phyloP scores from a whole-genome alignment of 1,140 invertebrate genomes.

The Hyphantria cunea region DNA sequence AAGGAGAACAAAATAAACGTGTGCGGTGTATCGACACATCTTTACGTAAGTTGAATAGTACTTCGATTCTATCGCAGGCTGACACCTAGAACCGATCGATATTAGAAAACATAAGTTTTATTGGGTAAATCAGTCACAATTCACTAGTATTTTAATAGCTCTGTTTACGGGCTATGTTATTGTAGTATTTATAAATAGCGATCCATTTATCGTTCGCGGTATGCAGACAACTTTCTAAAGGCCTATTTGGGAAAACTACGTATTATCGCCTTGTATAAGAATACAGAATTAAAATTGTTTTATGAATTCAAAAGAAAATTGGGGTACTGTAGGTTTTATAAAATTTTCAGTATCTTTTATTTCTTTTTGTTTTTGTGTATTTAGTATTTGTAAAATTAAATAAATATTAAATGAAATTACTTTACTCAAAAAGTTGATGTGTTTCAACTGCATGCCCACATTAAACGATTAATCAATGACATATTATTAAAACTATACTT shows the following conservation, averaged over 20 bases:
- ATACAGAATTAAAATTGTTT: too few relatives aligned
- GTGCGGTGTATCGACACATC: slow-evolving; percentile 27
- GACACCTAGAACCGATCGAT: slow-evolving; percentile 66
- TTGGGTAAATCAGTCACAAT: slow-evolving; percentile 31
- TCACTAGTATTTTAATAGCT: slow-evolving; percentile 8
- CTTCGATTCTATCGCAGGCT: slow-evolving; percentile 19
- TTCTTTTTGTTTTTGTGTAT: too few relatives aligned
- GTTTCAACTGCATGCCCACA: too few relatives aligned
- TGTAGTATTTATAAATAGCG: slow-evolving; percentile 19
- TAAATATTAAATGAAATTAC: too few relatives aligned
- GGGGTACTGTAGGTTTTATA: too few relatives aligned
- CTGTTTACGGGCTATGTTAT: slow-evolving; percentile 14
- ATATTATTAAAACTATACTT: too few relatives aligned
- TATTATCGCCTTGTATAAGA: neutral
- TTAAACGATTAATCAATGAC: too few relatives aligned
- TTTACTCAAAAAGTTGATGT: too few relatives aligned
- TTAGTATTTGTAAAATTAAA: too few relatives aligned
- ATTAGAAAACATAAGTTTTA: slow-evolving; percentile 62
- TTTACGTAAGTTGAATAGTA: slow-evolving; percentile 12
- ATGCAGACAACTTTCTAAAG: slow-evolving; percentile 38
- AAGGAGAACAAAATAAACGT: neutral
- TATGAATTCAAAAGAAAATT: too few relatives aligned
- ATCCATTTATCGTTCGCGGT: slow-evolving; percentile 41
- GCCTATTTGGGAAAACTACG: slow-evolving; percentile 5
- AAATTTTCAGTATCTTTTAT: too few relatives aligned